A percentile compares a stretch with the other conserved stretches of the same genome.
phyloP scores from a whole-genome alignment of 2,888 invertebrate species.

The Xestobium rufovillosum region DNA sequence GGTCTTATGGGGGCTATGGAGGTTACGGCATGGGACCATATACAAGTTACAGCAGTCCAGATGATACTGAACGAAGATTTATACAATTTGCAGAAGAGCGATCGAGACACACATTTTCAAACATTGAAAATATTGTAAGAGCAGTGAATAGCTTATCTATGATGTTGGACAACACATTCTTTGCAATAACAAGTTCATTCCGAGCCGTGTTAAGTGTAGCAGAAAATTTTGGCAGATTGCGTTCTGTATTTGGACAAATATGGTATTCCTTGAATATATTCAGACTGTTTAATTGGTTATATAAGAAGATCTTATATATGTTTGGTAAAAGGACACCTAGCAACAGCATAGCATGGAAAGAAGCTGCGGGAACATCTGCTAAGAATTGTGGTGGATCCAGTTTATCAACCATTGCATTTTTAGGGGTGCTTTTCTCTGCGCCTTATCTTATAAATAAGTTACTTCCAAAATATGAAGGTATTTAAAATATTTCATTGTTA shows the following conservation, averaged over 20 bases:
- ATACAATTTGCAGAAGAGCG: constrained; percentile 86
- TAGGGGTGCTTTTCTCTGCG: constrained; percentile 81
- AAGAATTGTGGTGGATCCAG: constrained; percentile 47
- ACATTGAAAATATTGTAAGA: constrained; percentile 73
- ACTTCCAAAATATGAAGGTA: constrained; percentile 60
- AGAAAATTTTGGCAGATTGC: constrained; percentile 83
- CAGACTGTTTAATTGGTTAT: constrained; percentile 71
- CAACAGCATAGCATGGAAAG: constrained; percentile 41
- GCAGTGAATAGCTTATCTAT: constrained; percentile 91
- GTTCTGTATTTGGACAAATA: constrained; percentile 76
- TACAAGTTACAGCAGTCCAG: constrained; percentile 32
- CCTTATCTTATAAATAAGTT: constrained; percentile 88
- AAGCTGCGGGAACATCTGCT: constrained; percentile 36
- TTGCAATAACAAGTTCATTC: constrained; percentile 92
- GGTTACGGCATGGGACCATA: constrained; percentile 22
- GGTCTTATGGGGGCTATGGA: constrained; percentile 30
- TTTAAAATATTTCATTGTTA: constrained; percentile 31
- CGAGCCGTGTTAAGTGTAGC: constrained; percentile 92
- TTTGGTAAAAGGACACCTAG: constrained; percentile 51
- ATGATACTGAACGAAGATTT: constrained; percentile 64
- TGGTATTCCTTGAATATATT: constrained; percentile 83
- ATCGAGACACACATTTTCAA: constrained; percentile 88
- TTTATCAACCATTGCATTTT: constrained; percentile 88
- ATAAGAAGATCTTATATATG: constrained; percentile 62
- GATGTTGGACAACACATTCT: constrained; percentile 95